Evolutionary conservation across 2,797 vertebrate genomes (phyloP).

Genomic region (Eleutherodactylus coqui): DNA sequence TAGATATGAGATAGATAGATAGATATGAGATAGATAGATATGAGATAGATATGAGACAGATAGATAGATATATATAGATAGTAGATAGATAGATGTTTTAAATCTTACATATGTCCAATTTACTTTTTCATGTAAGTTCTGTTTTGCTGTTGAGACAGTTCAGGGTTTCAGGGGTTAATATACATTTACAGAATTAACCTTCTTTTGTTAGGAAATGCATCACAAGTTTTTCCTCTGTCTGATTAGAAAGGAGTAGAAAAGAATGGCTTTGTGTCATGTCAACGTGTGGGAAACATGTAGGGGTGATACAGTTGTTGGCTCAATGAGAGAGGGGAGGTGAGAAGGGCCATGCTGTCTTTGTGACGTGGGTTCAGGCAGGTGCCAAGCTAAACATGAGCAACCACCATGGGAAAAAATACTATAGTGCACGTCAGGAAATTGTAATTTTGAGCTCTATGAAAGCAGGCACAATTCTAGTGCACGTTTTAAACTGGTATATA

Average conservation of each 20-base stretch:
- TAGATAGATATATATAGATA: neutral
- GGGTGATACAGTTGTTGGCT: conserved; percentile 28
- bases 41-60: neutral
- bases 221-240: conserved; percentile 60
- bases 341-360: conserved; percentile 29
- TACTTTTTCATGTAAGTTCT: neutral
- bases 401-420: conserved; percentile 68
- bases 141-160: neutral
- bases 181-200: conserved; percentile 22
- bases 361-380: conserved; percentile 71
- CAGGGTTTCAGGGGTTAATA: conserved; percentile 23
- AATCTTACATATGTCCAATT: neutral
- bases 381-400: conserved; percentile 75
- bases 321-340: conserved; percentile 3
- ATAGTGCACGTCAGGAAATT: conserved; percentile 35
- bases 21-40: neutral
- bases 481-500: neutral
- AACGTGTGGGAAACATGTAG: conserved; percentile 57
- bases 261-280: conserved; percentile 54
- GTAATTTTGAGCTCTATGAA: neutral
- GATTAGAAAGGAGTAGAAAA: conserved; percentile 47
- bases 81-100: neutral
- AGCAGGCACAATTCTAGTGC: neutral
- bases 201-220: conserved; percentile 58
- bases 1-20: neutral